Base-by-base conservation (phyloP, 2,797 vertebrate genomes). In the Sternotherus odoratus region DNA sequence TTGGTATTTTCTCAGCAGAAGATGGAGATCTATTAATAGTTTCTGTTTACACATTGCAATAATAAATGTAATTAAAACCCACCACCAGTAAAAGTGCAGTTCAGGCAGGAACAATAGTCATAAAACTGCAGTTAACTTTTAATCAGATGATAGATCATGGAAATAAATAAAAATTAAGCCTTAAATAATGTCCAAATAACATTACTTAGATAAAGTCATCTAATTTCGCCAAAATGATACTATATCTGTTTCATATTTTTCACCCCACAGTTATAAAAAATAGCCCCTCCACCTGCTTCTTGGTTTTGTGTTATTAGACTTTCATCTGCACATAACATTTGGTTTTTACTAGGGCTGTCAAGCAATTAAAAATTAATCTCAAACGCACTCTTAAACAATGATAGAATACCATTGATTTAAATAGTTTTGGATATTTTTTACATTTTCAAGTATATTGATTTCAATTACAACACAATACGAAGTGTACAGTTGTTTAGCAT, bases 31-130 rank as follows among this genome's bases (percentile, higher is more conserved):
- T 85, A 92, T 86, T 91, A 95, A 95, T 75, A 56, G 82, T 80
- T 91, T 89, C 54, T 39, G 51, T 94, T 96, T 94, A 46, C 60
- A 88, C 82, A 48, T 83, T 86, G 33, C 74, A 87, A 56, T 86
- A 92, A 91, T 81, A 96, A 97, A 96, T 96, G 82, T 46, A 93
- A 95, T 94, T 97, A 80, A 50, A 81, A 96, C 81, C 36, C 5
- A 39, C 36, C 87, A 30, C n/a, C 96, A 91, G 95, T 92, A 79
- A 91, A 93, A 94, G 12, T 72, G 75, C 50, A 94, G 2, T 79
- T 80, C 48, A 90, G 79, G 53, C 36, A 94, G 54, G 3, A 92
- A 83, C 60, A 83, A 48, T 69, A 89, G 72, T 77, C 30, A 83
- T 91, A 95, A 95, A 93, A 6, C 21, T 83, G 10, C 46, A 83